Percentiles rank a stretch among this genome's conserved stretches.
These are phyloP conservation scores for Chiroxiphia lanceolata DNA, from an alignment of 2,797 vertebrate genomes.

Conservation along the genomic window DNA sequence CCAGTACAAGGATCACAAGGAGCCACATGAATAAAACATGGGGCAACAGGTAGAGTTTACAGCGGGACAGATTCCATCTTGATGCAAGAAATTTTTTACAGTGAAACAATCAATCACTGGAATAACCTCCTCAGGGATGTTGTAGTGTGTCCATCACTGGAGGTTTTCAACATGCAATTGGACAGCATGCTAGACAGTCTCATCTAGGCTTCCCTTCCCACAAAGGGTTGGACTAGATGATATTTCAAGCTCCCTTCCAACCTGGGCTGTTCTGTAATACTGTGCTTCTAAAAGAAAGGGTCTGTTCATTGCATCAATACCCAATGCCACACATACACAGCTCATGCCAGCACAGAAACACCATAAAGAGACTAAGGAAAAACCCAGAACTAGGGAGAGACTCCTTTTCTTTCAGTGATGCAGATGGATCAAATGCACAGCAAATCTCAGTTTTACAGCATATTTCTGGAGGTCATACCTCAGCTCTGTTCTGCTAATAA, in stretches of 20 bases:
- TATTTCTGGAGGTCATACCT: background rate
- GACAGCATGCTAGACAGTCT: background rate
- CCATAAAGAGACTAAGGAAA: background rate
- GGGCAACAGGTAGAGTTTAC: background rate
- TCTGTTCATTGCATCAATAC: accelerated
- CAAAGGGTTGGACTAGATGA: background rate
- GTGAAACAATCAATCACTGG: background rate
- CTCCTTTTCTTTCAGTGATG: background rate
- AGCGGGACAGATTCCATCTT: background rate
- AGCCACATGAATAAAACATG: background rate
- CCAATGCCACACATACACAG: no score
- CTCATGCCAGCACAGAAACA: background rate
- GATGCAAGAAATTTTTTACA: background rate
- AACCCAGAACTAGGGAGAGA: background rate
- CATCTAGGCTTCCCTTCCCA: background rate
- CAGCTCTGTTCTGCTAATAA: background rate
- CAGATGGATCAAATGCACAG: background rate
- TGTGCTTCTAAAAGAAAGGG: background rate
- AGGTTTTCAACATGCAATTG: background rate
- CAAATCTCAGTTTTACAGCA: background rate
- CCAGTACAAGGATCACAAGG: background rate
- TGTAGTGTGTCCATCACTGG: accelerated
- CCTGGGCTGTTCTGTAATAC: background rate
- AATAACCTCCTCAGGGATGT: background rate
- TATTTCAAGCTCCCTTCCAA: background rate